Conservation (phyloP, 1,140 invertebrate species). For the Neotoxoptera formosana region DNA sequence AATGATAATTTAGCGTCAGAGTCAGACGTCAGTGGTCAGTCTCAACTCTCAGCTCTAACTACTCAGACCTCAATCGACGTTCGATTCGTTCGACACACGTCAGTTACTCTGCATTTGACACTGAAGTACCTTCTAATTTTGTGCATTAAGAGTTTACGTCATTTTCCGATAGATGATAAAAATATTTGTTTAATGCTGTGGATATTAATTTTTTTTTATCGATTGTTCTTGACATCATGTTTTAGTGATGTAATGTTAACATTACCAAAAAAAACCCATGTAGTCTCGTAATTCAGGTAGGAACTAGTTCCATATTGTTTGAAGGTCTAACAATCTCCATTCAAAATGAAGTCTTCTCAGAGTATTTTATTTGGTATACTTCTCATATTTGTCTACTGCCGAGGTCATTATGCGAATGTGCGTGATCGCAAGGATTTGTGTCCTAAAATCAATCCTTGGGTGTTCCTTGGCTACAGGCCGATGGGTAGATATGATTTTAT, state of each 20-base stretch:
- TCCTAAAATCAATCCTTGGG: constrained; percentile 58
- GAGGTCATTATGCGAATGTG: background rate
- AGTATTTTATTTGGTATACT: background rate
- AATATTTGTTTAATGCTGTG: background rate
- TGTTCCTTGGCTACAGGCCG: constrained; percentile 57
- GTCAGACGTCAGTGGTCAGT: background rate
- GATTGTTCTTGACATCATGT: background rate
- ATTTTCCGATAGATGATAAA: background rate
- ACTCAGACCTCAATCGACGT: background rate
- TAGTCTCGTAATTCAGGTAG: background rate
- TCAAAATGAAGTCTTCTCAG: constrained; percentile 6
- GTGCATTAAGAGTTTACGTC: background rate
- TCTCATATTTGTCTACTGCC: background rate
- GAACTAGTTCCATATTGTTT: constrained; percentile 17
- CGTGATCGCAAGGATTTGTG: constrained; percentile 58
- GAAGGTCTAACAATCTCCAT: background rate
- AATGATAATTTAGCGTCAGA: background rate
- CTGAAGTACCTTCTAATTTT: background rate
- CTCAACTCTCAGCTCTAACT: no score
- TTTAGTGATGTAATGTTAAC: background rate
- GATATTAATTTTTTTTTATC: background rate
- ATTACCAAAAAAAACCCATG: background rate
- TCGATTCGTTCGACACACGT: background rate
- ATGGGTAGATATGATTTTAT: constrained; percentile 61
- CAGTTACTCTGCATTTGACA: background rate